phyloP scores from a whole-genome alignment of 2,888 invertebrate genomes.

The Drosophila nr. perissopoda region DNA sequence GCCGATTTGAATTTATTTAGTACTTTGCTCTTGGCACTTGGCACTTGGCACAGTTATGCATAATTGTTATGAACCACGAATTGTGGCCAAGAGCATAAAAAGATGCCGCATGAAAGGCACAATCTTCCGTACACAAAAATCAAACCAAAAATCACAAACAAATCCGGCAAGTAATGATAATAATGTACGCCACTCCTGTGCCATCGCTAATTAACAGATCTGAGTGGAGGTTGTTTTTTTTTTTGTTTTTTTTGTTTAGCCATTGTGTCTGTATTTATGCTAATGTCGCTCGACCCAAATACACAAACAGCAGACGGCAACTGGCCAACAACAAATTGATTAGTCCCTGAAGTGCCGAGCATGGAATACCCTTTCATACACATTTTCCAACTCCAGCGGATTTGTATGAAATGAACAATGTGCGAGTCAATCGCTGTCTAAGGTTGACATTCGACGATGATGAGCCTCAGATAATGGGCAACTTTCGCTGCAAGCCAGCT shows the following conservation, averaged over 20 bases:
- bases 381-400: too few relatives aligned
- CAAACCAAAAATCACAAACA: slow-evolving; percentile 30
- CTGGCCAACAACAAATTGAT: slow-evolving; percentile 1
- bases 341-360: not conserved
- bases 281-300: slow-evolving; percentile 62
- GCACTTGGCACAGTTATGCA: slow-evolving; percentile 72
- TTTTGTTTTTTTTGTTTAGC: not conserved
- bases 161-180: slow-evolving; percentile 15
- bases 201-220: slow-evolving; percentile 47
- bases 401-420: not conserved
- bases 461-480: slow-evolving; percentile 29
- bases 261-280: slow-evolving; percentile 61
- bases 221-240: not conserved
- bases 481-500: slow-evolving; percentile 15
- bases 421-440: slow-evolving; percentile 1
- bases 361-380: not conserved
- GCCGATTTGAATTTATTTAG: slow-evolving; percentile 26
- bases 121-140: slow-evolving; percentile 19
- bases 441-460: slow-evolving; percentile 6
- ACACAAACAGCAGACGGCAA: slow-evolving; percentile 1
- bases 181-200: slow-evolving; percentile 44
- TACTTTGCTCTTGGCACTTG: slow-evolving; percentile 24
- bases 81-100: slow-evolving; percentile 44
- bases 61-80: slow-evolving; percentile 41
- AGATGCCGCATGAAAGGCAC: slow-evolving; percentile 7